Percentiles rank a stretch among this genome's conserved stretches.
Evolutionary conservation across 2,888 invertebrate species (phyloP).

Genomic region (Congeria kusceri): DNA sequence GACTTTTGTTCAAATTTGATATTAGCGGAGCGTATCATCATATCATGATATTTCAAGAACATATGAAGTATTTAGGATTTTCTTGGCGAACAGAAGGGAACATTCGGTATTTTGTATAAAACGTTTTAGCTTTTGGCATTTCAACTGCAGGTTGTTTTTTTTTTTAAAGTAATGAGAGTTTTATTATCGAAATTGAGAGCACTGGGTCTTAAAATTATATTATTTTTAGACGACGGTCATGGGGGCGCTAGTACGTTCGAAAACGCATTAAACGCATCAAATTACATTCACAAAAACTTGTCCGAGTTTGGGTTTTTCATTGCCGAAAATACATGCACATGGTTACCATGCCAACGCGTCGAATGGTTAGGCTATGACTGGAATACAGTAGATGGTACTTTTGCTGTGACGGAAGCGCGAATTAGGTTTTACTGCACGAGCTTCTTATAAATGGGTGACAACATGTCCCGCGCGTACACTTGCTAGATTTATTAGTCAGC

Average conservation of each 20-base stretch:
- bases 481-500: constrained; percentile 24
- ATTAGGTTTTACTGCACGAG: constrained; percentile 5
- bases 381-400: constrained; percentile 27
- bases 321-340: constrained; percentile 55
- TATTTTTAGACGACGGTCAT: constrained; percentile 57
- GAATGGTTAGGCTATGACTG: constrained; percentile 51
- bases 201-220: constrained; percentile 35
- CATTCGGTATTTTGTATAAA: constrained; percentile 45
- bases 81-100: constrained; percentile 1
- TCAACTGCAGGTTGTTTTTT: constrained; percentile 51
- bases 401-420: constrained; percentile 33
- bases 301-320: constrained; percentile 57
- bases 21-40: constrained; percentile 34
- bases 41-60: constrained; percentile 13
- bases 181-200: constrained; percentile 36
- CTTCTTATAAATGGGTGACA: neutral
- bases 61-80: constrained; percentile 22
- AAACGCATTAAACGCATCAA: constrained; percentile 9
- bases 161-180: constrained; percentile 43
- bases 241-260: constrained; percentile 24
- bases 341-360: constrained; percentile 39
- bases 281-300: constrained; percentile 33
- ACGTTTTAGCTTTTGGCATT: constrained; percentile 56
- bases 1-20: constrained; percentile 45
- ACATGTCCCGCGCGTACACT: constrained; percentile 15